Conservation (phyloP, 2,797 vertebrate genomes). For the Aplochiton taeniatus region DNA sequence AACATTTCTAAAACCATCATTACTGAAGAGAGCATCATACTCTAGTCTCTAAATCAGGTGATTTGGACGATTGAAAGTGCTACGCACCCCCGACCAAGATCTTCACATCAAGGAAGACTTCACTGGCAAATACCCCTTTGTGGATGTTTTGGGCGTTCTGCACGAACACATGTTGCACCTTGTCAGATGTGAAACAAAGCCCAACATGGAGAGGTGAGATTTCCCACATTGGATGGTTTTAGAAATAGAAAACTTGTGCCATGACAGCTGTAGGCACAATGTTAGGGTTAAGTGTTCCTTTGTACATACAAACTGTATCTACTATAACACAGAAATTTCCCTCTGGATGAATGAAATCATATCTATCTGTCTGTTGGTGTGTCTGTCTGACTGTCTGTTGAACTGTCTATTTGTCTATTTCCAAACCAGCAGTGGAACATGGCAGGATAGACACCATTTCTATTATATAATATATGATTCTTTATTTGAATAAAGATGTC, state of each 20-base stretch:
- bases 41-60: neutral
- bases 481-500: too few relatives aligned
- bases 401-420: too few relatives aligned
- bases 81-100: neutral
- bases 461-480: too few relatives aligned
- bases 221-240: neutral
- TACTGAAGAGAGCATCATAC: constrained; percentile 2
- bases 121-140: neutral
- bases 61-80: constrained; percentile 1
- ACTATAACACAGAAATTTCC: too few relatives aligned
- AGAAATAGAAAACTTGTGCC: neutral
- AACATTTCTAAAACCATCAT: constrained; percentile 10
- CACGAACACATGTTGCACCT: constrained; percentile 3
- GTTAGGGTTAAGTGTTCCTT: too few relatives aligned
- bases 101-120: neutral
- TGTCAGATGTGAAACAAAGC: constrained; percentile 11
- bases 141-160: neutral
- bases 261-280: too few relatives aligned
- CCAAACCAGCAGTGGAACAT: too few relatives aligned
- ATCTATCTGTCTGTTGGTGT: too few relatives aligned
- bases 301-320: too few relatives aligned
- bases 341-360: too few relatives aligned
- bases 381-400: too few relatives aligned
- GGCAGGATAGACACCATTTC: too few relatives aligned
- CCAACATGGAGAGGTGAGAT: neutral